phyloP scores from a whole-genome alignment of 1,140 invertebrate species.

The Colletes latitarsis region DNA sequence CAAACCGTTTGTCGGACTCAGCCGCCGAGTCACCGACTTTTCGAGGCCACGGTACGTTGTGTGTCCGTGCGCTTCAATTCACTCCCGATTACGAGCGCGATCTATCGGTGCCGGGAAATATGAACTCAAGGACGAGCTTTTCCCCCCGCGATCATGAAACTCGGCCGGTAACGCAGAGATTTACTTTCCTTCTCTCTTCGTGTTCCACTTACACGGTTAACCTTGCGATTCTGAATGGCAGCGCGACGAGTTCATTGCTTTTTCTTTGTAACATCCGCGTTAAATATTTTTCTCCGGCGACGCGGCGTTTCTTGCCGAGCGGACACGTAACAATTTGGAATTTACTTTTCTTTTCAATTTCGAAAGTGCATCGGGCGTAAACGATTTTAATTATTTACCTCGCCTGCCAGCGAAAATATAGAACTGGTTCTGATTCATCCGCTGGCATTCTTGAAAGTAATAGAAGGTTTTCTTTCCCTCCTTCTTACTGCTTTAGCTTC shows the following conservation, averaged over 20 bases:
- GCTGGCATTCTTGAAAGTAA: neutral
- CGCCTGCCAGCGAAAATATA: slow-evolving; percentile 2
- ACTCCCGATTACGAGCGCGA: slow-evolving; percentile 76
- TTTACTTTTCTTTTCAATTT: neutral
- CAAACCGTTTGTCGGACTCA: slow-evolving; percentile 69
- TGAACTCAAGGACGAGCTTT: slow-evolving; percentile 77
- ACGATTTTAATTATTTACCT: neutral
- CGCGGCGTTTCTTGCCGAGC: neutral
- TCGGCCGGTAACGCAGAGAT: slow-evolving; percentile 74
- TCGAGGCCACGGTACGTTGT: slow-evolving; percentile 74
- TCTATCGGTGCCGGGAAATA: slow-evolving; percentile 79
- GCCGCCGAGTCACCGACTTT: slow-evolving; percentile 79
- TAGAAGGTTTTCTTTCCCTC: neutral
- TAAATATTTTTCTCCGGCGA: neutral
- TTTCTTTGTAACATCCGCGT: slow-evolving; percentile 31
- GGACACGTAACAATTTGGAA: neutral
- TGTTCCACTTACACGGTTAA: slow-evolving; percentile 32
- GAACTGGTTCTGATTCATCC: neutral
- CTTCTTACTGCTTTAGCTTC: neutral
- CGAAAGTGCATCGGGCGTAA: neutral
- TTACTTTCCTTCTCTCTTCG: slow-evolving; percentile 25
- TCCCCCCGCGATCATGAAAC: slow-evolving; percentile 66
- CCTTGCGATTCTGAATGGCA: slow-evolving; percentile 32
- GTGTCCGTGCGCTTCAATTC: slow-evolving; percentile 46
- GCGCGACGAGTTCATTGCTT: slow-evolving; percentile 7